A percentile compares a stretch with the other conserved stretches of the same genome.
phyloP scores from a whole-genome alignment of 1,140 invertebrate genomes.

The Rhopalosiphum maidis region DNA sequence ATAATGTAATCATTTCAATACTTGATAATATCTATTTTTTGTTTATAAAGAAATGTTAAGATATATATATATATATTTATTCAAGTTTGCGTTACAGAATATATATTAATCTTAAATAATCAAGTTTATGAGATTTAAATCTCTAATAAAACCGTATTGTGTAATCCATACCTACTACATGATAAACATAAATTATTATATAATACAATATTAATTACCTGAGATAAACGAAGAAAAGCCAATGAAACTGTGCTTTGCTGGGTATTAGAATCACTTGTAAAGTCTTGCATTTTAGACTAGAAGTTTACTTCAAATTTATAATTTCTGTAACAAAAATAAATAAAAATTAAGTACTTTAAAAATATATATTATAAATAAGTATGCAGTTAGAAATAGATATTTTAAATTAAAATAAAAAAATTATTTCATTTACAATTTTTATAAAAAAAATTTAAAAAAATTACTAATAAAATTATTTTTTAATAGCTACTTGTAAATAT shows the following conservation, averaged over 20 bases:
- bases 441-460: no score
- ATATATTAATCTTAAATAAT: background rate
- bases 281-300: constrained; percentile 54
- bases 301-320: constrained; percentile 11
- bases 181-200: background rate
- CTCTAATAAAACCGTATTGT: background rate
- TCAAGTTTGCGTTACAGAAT: no score
- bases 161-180: background rate
- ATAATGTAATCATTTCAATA: background rate
- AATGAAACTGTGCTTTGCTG: constrained; percentile 19
- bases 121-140: background rate
- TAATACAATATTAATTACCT: constrained; percentile 35
- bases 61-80: no score
- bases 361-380: background rate
- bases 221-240: constrained; percentile 48
- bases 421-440: background rate
- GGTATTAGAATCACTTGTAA: constrained; percentile 42
- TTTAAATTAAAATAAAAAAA: background rate
- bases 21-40: no score
- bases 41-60: no score
- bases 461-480: no score
- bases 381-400: background rate
- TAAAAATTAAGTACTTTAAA: background rate
- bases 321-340: background rate
- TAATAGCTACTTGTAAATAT: background rate